These are phyloP conservation scores for Arizona elegans DNA, from an alignment of 2,113 vertebrate species.

Conservation along the genomic window DNA sequence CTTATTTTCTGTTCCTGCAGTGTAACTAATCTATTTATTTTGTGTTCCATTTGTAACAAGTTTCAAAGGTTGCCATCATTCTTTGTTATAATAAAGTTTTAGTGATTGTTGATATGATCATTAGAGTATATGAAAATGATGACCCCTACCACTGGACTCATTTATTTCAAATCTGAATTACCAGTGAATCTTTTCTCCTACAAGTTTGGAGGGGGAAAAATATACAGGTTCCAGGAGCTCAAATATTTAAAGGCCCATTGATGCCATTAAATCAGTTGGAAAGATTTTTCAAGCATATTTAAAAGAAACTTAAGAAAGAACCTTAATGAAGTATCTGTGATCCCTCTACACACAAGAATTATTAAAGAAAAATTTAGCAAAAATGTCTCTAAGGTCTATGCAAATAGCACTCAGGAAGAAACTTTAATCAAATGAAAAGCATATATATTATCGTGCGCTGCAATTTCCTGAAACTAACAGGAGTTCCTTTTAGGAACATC, in stretches of 20 bases:
- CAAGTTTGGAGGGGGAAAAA: neutral
- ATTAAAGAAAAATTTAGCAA: neutral
- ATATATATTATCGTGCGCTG: neutral
- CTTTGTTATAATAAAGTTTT: constrained; percentile 1
- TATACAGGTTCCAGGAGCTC: neutral
- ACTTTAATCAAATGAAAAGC: neutral
- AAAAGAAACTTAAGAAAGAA: constrained; percentile 1
- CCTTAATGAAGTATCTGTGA: neutral
- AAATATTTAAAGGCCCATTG: constrained; percentile 2
- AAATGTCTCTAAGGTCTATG: neutral
- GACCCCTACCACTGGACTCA: neutral
- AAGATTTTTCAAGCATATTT: constrained; percentile 7
- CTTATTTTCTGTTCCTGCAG: neutral
- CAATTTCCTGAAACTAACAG: neutral
- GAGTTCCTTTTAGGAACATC: neutral
- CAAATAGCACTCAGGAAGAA: neutral
- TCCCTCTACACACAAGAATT: neutral
- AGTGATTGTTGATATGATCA: neutral
- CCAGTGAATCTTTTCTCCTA: neutral
- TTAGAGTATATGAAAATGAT: neutral
- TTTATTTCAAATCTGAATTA: neutral
- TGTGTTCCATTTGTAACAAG: constrained; percentile 7
- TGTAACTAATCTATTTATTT: constrained; percentile 8
- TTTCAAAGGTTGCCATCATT: constrained; percentile 1
- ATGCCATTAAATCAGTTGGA: neutral